These are phyloP conservation scores for Rissa tridactyla DNA, from an alignment of 2,113 vertebrate species.

Conservation along the genomic window DNA sequence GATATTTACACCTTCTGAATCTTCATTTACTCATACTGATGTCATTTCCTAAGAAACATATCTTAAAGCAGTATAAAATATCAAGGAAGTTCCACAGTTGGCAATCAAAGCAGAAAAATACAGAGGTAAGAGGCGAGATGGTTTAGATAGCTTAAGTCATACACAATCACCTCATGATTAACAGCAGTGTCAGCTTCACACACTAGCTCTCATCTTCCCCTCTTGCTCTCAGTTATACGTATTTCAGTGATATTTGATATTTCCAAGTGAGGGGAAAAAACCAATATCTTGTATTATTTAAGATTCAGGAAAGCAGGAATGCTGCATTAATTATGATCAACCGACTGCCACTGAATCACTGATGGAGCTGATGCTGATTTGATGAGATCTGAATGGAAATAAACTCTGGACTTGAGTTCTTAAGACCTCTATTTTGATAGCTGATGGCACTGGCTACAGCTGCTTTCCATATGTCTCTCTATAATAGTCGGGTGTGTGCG, in stretches of 20 bases:
- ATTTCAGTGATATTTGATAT: neutral
- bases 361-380: neutral
- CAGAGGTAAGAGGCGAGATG: neutral
- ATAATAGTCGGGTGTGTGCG: neutral
- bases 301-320: neutral
- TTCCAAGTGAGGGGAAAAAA: neutral
- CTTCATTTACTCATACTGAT: neutral
- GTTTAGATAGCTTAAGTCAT: neutral
- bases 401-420: neutral
- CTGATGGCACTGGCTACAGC: conserved; percentile 20
- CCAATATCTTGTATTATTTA: neutral
- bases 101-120: neutral
- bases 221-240: conserved; percentile 12
- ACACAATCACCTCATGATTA: neutral
- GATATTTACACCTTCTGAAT: neutral
- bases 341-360: neutral
- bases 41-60: neutral
- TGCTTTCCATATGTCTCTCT: conserved; percentile 29
- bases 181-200: neutral
- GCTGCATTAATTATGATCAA: neutral
- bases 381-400: conserved; percentile 7
- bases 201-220: neutral
- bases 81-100: neutral
- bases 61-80: neutral
- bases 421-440: conserved; percentile 13